phyloP scores from a whole-genome alignment of 2,113 vertebrate genomes.

The Paramisgurnus dabryanus region DNA sequence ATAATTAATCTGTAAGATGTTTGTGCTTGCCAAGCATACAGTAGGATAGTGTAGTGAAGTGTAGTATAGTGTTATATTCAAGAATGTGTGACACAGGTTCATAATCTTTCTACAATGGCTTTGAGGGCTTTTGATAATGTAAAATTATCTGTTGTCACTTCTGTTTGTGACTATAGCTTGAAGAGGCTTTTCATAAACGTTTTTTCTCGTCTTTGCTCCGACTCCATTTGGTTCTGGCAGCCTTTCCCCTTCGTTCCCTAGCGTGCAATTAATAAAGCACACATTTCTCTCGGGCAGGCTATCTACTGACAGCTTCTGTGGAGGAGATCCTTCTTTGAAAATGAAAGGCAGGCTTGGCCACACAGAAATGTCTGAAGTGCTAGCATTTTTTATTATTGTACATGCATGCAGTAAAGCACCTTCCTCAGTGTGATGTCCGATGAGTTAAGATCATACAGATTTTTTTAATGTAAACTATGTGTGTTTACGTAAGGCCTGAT shows the following conservation, averaged over 20 bases:
- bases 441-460: no score
- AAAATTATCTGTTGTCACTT: slow-evolving; percentile 23
- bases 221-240: slow-evolving; percentile 25
- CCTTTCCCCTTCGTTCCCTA: slow-evolving; percentile 11
- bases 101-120: no score
- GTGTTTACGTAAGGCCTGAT: no score
- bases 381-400: slow-evolving; percentile 2
- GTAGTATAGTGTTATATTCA: no score
- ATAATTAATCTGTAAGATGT: no score
- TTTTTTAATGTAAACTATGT: no score
- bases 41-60: no score
- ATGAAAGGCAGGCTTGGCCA: slow-evolving; percentile 9
- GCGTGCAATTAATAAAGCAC: slow-evolving; percentile 34
- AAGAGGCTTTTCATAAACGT: slow-evolving; percentile 1
- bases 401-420: no score
- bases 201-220: slow-evolving; percentile 16
- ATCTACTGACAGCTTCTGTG: not conserved
- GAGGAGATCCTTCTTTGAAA: slow-evolving; percentile 17
- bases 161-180: slow-evolving; percentile 2
- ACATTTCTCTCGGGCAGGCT: not conserved
- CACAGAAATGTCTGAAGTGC: not conserved
- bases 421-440: no score
- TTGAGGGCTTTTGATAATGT: not conserved
- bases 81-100: no score
- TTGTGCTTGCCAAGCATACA: no score